These are phyloP conservation scores for Prionailurus viverrinus DNA, from an alignment of 2,113 vertebrate genomes.

Conservation along the genomic window DNA sequence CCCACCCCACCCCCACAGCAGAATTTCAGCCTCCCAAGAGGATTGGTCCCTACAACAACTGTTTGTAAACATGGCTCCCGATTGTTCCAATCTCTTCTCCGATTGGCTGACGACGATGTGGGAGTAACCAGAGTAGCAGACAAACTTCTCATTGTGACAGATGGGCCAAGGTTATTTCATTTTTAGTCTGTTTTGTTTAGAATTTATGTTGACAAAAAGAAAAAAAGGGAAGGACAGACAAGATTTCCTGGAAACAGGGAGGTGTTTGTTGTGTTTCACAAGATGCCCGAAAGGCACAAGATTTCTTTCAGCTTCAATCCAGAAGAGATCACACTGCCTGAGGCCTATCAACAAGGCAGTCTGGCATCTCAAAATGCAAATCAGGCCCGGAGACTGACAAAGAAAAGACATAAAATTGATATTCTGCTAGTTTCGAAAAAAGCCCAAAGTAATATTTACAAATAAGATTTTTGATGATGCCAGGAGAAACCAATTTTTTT, in stretches of 20 bases:
- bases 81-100: constrained; percentile 59
- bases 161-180: constrained; percentile 83
- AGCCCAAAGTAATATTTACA: constrained; percentile 72
- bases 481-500: constrained; percentile 16
- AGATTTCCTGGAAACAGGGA: constrained; percentile 77
- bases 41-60: neutral
- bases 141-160: constrained; percentile 81
- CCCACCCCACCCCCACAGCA: accelerated
- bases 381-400: constrained; percentile 74
- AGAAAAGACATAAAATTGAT: constrained; percentile 67
- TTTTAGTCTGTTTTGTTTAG: constrained; percentile 85
- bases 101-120: constrained; percentile 69
- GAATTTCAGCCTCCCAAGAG: neutral
- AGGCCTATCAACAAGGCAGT: constrained; percentile 72
- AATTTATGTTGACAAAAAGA: constrained; percentile 85
- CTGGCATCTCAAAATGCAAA: constrained; percentile 74
- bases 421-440: constrained; percentile 52
- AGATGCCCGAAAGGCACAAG: constrained; percentile 71
- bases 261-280: constrained; percentile 82
- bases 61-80: neutral
- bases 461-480: constrained; percentile 40
- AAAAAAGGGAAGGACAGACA: constrained; percentile 53
- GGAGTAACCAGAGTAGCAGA: neutral
- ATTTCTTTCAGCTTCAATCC: constrained; percentile 62
- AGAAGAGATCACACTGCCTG: constrained; percentile 81